Evolutionary conservation across 2,888 invertebrate species (phyloP).

Genomic region (Nymphalis polychloros): DNA sequence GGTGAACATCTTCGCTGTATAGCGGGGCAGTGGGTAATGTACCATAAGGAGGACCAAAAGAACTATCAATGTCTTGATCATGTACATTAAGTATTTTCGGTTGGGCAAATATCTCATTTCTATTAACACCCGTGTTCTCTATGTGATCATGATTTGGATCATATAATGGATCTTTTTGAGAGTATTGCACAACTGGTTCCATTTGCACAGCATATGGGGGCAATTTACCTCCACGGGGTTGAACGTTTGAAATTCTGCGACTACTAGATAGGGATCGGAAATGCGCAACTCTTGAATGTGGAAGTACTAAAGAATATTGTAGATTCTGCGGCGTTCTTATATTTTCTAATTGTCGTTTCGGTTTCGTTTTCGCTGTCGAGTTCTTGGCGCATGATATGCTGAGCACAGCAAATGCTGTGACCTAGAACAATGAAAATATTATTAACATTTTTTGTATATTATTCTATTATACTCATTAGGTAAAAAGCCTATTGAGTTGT

Average conservation of each 20-base stretch:
- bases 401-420: constrained; percentile 81
- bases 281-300: constrained; percentile 79
- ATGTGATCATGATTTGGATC: constrained; percentile 80
- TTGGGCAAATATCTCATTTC: constrained; percentile 76
- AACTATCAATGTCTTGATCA: constrained; percentile 71
- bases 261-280: constrained; percentile 77
- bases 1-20: constrained; percentile 74
- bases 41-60: constrained; percentile 75
- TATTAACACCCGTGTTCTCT: constrained; percentile 66
- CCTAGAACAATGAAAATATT: constrained; percentile 73
- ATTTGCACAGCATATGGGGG: constrained; percentile 90
- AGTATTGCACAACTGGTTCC: constrained; percentile 90
- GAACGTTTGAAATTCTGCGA: constrained; percentile 78
- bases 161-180: constrained; percentile 89
- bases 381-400: constrained; percentile 75
- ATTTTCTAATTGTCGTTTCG: constrained; percentile 77
- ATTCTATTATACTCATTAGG: no score
- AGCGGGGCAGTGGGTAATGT: constrained; percentile 71
- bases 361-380: constrained; percentile 75
- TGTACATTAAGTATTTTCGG: constrained; percentile 72
- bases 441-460: constrained; percentile 1
- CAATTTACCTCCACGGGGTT: constrained; percentile 71
- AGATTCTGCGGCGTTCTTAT: constrained; percentile 81
- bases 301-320: constrained; percentile 82
- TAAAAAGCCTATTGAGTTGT: no score